Evolutionary conservation across 2,888 invertebrate genomes (phyloP).

Genomic region (Tuta absoluta): DNA sequence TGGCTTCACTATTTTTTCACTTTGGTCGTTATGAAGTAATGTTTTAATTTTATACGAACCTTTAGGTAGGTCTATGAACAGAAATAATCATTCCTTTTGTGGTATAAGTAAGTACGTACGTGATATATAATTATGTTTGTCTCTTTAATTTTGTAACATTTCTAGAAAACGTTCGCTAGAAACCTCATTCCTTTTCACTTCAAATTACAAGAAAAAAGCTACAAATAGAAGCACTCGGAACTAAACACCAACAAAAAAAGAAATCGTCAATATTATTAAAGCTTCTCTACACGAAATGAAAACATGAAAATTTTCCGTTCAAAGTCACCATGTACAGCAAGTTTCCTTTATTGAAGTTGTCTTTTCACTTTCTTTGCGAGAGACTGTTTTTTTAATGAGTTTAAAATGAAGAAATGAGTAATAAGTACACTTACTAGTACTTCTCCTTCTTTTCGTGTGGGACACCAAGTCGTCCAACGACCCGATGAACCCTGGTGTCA

Average conservation of each 20-base stretch:
- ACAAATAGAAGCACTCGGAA: no score
- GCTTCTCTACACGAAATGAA: background rate
- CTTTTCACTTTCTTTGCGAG: no score
- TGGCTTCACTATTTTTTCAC: background rate
- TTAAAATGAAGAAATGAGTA: no score
- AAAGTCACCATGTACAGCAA: background rate
- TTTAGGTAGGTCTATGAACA: background rate
- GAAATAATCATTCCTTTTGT: no score
- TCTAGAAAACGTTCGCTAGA: no score
- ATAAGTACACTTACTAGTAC: no score
- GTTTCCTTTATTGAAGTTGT: no score
- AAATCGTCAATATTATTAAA: background rate
- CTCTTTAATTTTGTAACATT: background rate
- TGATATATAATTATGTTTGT: background rate
- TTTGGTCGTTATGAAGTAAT: background rate
- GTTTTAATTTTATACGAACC: background rate
- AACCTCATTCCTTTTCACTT: background rate
- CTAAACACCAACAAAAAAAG: background rate
- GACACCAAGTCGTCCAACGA: no score
- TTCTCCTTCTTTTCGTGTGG: no score
- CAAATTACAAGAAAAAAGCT: background rate
- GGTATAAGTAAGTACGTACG: no score
- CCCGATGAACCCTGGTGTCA: no score
- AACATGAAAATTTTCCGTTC: background rate
- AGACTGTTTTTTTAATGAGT: no score